Percentiles rank a stretch among this genome's conserved stretches.
Conservation (phyloP, 1,140 invertebrate genomes). For the Lordiphosa collinella region DNA sequence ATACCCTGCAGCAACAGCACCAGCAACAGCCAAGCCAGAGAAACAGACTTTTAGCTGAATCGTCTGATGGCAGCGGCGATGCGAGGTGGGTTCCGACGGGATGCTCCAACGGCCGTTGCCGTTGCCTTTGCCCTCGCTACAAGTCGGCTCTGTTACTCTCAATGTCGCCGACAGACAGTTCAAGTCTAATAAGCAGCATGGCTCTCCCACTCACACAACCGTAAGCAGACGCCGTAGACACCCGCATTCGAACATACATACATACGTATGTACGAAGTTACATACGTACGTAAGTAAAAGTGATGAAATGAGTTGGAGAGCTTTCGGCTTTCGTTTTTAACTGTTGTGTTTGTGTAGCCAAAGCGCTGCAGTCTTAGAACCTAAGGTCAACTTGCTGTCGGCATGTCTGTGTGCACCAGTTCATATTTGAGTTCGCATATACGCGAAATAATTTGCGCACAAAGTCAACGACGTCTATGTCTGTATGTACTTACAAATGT, state of each 20-base stretch:
- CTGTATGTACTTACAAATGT: not conserved
- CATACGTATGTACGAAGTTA: conserved; percentile 15
- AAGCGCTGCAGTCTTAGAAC: conserved; percentile 31
- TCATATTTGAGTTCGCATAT: conserved; percentile 5
- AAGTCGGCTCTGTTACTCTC: conserved; percentile 48
- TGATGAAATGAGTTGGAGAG: conserved; percentile 43
- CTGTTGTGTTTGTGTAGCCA: conserved; percentile 18
- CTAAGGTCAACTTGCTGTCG: conserved; percentile 36
- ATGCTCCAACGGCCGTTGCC: conserved; percentile 66
- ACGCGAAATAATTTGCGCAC: conserved; percentile 27
- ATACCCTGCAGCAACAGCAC: conserved; percentile 55
- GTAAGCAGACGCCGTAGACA: conserved; percentile 32
- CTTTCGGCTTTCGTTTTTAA: conserved; percentile 47
- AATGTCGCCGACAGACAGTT: conserved; percentile 51
- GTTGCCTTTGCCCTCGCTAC: conserved; percentile 60
- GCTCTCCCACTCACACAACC: conserved; percentile 29
- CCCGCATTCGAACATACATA: conserved; percentile 36
- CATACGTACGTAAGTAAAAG: conserved; percentile 33
- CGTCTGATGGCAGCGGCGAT: conserved; percentile 27
- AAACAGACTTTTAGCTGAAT: conserved; percentile 61
- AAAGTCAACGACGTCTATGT: conserved; percentile 42
- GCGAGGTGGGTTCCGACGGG: conserved; percentile 23
- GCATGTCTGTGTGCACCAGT: not conserved
- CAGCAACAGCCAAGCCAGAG: conserved; percentile 24
- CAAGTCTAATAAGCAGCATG: conserved; percentile 50